Evolutionary conservation across 1,140 invertebrate species (phyloP), one percentile per base, ranked within the genome.

Genomic region (Eupeodes corollae): DNA sequence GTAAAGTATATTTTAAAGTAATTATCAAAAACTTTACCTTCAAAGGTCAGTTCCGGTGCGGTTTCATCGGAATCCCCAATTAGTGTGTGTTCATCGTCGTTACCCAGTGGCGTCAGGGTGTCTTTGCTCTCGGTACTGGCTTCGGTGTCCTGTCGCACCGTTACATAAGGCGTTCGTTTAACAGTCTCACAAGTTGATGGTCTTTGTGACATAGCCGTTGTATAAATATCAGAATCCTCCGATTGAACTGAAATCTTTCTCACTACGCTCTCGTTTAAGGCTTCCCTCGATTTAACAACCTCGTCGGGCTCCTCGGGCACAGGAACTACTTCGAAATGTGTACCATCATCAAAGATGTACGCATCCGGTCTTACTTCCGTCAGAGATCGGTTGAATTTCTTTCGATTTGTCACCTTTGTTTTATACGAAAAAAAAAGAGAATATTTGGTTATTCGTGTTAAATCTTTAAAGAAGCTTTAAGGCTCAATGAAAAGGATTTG

Each of bases 331-430:
- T 75, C 71, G 52, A 75, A 74, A 52, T 76, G 73, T 32, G 73
- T 67, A 40, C 72, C 71, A 51, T 76, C 75, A 52, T 76, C 73
- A 49, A 75, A 70, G 32, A 75, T 75, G 45, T 74, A 75, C 15
- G 73, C 73, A 46, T 78, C 76, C 12, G 75, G 75, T 10, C 77
- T 65, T 15, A 76, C 79, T 55, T 84, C 82, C 1, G 80, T 83
- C 33, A 82, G 58, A 5, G 80, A 82, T 32, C 79, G 66, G 31
- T 78, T 70, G 6, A 80, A 68, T 48, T 71, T 70, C 16, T 73
- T 68, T 8, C 76, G 63, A 39, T 58, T 68, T n/a, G 61, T 57
- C 14, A 67, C 61, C 63, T 67, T 35, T 8, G 35, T 48, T 5
- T 35, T 35, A 5, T 3, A 35, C 12, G 21, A 5, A 3, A 35